phyloP scores from a whole-genome alignment of 2,888 invertebrate genomes.

The Nephrocerus scutellatus region DNA sequence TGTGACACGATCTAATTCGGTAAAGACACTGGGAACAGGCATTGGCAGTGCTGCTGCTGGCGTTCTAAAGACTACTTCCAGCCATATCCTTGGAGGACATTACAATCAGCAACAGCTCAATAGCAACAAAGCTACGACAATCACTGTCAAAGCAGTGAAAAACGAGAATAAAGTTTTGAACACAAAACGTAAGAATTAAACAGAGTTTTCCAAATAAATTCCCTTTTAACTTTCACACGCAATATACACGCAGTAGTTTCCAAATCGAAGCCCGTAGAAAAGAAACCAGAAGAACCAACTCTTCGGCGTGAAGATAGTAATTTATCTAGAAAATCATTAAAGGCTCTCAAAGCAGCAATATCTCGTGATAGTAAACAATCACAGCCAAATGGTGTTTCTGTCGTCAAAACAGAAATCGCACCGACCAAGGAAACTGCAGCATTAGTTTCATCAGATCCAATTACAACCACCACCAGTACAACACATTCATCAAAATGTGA shows the following conservation, averaged over 20 bases:
- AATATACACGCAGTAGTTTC: neutral
- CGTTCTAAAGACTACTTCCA: constrained; percentile 9
- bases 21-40: no score
- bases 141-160: constrained; percentile 34
- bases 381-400: constrained; percentile 2
- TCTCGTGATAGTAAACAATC: constrained; percentile 22
- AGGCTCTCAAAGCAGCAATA: constrained; percentile 39
- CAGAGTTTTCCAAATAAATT: neutral
- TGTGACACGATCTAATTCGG: constrained; percentile 35
- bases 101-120: constrained; percentile 13
- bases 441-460: constrained; percentile 1
- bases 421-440: constrained; percentile 15
- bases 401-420: constrained; percentile 14
- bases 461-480: constrained; percentile 8
- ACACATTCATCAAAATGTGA: constrained; percentile 14
- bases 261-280: neutral
- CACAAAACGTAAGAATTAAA: constrained; percentile 24
- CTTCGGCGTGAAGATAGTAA: constrained; percentile 44
- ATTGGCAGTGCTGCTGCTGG: constrained; percentile 6
- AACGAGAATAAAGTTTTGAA: constrained; percentile 29
- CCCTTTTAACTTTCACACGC: constrained; percentile 6
- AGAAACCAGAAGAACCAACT: constrained; percentile 16
- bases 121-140: constrained; percentile 27
- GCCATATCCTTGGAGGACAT: constrained; percentile 18
- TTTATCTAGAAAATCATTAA: constrained; percentile 38